Conservation (phyloP, 2,888 invertebrate genomes). For the Tenodera sinensis region DNA sequence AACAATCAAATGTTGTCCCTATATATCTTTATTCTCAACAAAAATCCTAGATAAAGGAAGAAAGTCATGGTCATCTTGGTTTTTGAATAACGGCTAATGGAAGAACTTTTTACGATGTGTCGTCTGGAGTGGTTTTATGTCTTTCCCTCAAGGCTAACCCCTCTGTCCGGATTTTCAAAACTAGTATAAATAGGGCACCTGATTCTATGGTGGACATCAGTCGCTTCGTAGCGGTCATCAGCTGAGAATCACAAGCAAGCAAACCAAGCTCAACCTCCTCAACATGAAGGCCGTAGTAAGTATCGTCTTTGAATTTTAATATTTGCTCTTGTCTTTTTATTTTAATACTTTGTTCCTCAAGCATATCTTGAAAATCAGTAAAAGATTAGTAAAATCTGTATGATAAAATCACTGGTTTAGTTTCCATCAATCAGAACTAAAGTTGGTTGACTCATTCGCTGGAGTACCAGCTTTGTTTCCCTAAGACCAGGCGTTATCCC, state of each 20-base stretch:
- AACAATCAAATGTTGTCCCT: neutral
- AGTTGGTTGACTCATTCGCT: too few species aligned
- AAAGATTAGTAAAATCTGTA: neutral
- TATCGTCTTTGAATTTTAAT: neutral
- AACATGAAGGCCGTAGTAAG: neutral
- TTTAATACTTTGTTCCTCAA: neutral
- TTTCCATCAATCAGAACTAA: neutral
- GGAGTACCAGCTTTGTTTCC: too few species aligned
- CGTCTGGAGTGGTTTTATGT: neutral
- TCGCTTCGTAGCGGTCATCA: neutral
- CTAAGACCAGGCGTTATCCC: too few species aligned
- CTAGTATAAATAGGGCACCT: neutral
- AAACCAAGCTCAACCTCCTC: neutral
- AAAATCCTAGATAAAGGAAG: neutral
- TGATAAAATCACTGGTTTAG: neutral
- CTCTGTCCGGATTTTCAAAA: neutral
- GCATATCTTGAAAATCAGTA: neutral
- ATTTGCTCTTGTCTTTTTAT: neutral
- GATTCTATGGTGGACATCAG: neutral
- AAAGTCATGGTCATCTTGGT: neutral
- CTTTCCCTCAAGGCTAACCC: neutral
- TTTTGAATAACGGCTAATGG: neutral
- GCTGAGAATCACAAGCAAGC: neutral
- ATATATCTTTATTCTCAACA: neutral
- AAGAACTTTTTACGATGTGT: neutral